Percentiles rank a stretch among this genome's conserved stretches.
Evolutionary conservation across 2,888 invertebrate genomes (phyloP).

Genomic region (Anoncus sp.): DNA sequence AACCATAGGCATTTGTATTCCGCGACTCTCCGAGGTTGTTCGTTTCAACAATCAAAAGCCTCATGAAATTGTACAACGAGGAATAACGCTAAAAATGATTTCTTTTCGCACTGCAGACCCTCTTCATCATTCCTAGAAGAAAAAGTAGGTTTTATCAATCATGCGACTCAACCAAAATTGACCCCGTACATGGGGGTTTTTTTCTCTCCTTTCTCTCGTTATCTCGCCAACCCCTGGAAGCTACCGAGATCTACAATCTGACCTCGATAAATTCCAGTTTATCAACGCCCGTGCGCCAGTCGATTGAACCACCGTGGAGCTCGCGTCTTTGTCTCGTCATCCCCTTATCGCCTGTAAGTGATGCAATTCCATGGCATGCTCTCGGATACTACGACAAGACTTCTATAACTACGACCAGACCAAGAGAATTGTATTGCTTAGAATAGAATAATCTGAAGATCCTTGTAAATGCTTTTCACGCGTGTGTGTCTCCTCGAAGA

Average conservation of each 20-base stretch:
- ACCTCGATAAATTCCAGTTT: slow-evolving; percentile 65
- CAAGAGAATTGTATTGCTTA: neutral
- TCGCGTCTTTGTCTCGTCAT: slow-evolving; percentile 44
- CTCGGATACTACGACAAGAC: neutral
- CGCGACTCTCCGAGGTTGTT: too few species aligned
- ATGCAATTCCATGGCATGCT: slow-evolving; percentile 44
- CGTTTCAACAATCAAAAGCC: too few species aligned
- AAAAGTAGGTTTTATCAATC: slow-evolving; percentile 3
- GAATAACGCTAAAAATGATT: neutral
- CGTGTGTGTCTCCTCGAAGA: neutral
- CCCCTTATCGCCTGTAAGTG: slow-evolving; percentile 40
- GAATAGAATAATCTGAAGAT: neutral
- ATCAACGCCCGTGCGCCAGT: slow-evolving; percentile 43
- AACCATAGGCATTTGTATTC: too few species aligned
- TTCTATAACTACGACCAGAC: neutral
- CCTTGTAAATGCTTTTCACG: neutral
- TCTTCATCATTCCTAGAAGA: slow-evolving; percentile 1
- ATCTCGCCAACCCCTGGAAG: slow-evolving; percentile 47
- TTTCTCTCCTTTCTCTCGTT: slow-evolving; percentile 36
- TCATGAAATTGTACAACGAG: too few species aligned
- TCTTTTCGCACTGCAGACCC: neutral
- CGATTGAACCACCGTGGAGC: slow-evolving; percentile 28
- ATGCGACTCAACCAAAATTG: slow-evolving; percentile 13
- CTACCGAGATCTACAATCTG: slow-evolving; percentile 50
- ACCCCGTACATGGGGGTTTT: slow-evolving; percentile 13